phyloP scores from a whole-genome alignment of 2,888 invertebrate species.

The Anorthoa munda region DNA sequence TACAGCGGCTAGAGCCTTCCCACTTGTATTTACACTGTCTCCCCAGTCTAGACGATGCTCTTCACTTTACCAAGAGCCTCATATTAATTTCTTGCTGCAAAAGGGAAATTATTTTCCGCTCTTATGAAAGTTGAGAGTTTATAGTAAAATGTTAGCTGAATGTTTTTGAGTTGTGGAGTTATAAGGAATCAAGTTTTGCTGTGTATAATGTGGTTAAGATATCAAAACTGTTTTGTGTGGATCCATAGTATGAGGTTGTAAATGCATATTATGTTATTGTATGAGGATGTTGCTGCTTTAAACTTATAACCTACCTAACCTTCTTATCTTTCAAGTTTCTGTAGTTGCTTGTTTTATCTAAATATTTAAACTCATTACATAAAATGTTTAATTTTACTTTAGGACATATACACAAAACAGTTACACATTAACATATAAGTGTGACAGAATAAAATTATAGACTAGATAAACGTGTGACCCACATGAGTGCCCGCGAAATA shows the following conservation, averaged over 20 bases:
- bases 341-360: not conserved
- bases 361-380: no score
- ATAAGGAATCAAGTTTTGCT: not conserved
- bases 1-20: slow-evolving; percentile 14
- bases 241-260: not conserved
- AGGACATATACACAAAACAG: no score
- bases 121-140: slow-evolving; percentile 37
- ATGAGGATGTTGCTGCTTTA: not conserved
- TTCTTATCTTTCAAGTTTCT: not conserved
- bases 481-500: no score
- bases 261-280: not conserved
- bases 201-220: not conserved
- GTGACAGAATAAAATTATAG: no score
- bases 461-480: no score
- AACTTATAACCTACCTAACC: not conserved
- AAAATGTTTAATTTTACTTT: no score
- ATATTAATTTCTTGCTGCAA: slow-evolving; percentile 58
- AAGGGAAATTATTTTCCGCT: slow-evolving; percentile 53
- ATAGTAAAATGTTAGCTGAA: slow-evolving; percentile 4
- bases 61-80: slow-evolving; percentile 52
- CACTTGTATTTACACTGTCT: slow-evolving; percentile 51
- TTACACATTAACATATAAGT: no score
- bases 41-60: slow-evolving; percentile 63
- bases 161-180: slow-evolving; percentile 7
- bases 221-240: not conserved